Evolutionary conservation across 2,113 vertebrate species (phyloP), one percentile per base, ranked within the genome.

Genomic region (Corythaeola cristata): DNA sequence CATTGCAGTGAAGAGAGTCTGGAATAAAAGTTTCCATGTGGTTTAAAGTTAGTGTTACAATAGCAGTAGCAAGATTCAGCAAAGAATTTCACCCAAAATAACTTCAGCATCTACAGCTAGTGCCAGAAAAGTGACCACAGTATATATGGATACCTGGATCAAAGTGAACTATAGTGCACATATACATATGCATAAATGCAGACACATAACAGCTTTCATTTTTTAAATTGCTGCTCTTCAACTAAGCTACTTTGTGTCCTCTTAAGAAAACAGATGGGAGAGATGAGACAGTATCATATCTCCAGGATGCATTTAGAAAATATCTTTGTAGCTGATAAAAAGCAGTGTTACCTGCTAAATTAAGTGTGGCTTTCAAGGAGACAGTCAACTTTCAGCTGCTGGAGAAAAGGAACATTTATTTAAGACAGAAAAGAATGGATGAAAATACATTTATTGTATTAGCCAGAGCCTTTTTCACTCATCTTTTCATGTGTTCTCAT

Each of bases 161-260:
- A 8, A 33, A 41, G 58, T 53, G 75, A 91, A 35, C 5, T 26
- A 11, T 8, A 30, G 44, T 4, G 44, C 49, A 21, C 8, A 3
- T 2, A 20, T 6, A 41, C 58, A 62, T 15, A 44, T 0, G 17
- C 1, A 52, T 7, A 41, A 32, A 62, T 15, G 16, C 17, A n/a
- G 28, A 41, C 11, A 20, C 21, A 6, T 24, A 66, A 23, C 30
- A 55, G 12, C 23, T 44, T 9, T 33, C 3, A 3, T 0, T 8
- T 37, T 41, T 53, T 24, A 39, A 69, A n/a, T 10, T 59, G 85
- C 71, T 62, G 55, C 12, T 12, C 28, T 80, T 50, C 49, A 73
- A 12, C 58, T 66, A 66, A 72, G 20, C 30, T 86, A 24, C 50
- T 50, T 22, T 16, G 49, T 27, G 62, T 17, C 23, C 22, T 45